A percentile compares a stretch with the other conserved stretches of the same genome.
phyloP scores from a whole-genome alignment of 2,888 invertebrate genomes.

The Netelia virgata region DNA sequence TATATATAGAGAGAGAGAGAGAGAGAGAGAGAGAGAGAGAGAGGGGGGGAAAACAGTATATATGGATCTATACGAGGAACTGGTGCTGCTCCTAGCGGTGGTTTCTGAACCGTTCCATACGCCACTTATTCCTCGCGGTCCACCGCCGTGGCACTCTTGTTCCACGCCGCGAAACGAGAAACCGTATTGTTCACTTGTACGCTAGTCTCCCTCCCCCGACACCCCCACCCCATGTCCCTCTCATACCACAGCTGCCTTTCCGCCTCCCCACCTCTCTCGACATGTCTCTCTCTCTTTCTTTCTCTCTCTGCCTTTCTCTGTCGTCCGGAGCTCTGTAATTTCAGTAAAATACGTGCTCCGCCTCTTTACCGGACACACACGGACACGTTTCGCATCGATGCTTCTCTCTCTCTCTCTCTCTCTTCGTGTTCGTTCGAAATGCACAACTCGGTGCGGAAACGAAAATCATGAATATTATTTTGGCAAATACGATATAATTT shows the following conservation, averaged over 20 bases:
- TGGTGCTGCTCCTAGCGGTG: conserved; percentile 55
- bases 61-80: conserved; percentile 50
- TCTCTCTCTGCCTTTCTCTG: conserved; percentile 17
- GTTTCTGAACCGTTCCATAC: conserved; percentile 76
- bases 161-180: conserved; percentile 79
- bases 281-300: background rate
- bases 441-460: too few relatives aligned
- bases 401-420: background rate
- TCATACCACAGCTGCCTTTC: conserved; percentile 31
- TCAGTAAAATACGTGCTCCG: conserved; percentile 59
- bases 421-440: background rate
- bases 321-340: conserved; percentile 64
- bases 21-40: background rate
- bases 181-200: conserved; percentile 77
- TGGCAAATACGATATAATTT: too few relatives aligned
- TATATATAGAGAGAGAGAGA: too few relatives aligned
- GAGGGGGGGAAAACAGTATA: background rate
- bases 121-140: conserved; percentile 76
- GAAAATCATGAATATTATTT: too few relatives aligned
- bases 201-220: conserved; percentile 5
- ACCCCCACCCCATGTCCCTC: conserved; percentile 19
- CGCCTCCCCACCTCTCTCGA: conserved; percentile 15
- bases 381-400: conserved; percentile 16
- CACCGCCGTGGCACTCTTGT: conserved; percentile 69
- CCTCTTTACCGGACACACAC: conserved; percentile 23